phyloP scores from a whole-genome alignment of 2,797 vertebrate genomes.

The Monodelphis domestica region DNA sequence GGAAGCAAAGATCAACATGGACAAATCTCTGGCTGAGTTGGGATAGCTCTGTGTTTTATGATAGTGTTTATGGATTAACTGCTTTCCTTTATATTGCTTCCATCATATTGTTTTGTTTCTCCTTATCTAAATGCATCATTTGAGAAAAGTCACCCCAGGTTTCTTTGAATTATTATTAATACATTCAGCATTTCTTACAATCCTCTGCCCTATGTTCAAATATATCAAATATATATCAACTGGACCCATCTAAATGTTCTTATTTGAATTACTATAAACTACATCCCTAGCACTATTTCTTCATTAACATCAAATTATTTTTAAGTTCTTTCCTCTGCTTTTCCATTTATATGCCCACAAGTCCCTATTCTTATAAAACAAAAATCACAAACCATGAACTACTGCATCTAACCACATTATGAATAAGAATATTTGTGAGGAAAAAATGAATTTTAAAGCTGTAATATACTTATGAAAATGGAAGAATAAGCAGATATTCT shows the following conservation, averaged over 20 bases:
- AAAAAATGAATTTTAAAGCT: conserved; percentile 8
- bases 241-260: neutral
- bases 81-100: neutral
- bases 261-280: neutral
- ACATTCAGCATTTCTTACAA: neutral
- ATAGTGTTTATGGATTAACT: neutral
- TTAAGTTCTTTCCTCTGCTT: neutral
- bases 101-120: neutral
- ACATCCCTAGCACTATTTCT: neutral
- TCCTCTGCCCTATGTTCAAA: neutral
- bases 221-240: neutral
- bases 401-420: neutral
- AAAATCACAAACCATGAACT: neutral
- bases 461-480: neutral
- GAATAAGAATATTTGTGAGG: neutral
- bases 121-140: neutral
- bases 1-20: conserved; percentile 9
- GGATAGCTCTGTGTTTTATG: neutral
- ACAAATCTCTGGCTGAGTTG: neutral
- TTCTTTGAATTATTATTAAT: neutral
- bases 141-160: neutral
- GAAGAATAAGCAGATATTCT: neutral
- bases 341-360: neutral
- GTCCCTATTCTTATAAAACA: neutral
- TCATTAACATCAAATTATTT: neutral